A percentile compares a stretch with the other conserved stretches of the same genome.
phyloP scores from a whole-genome alignment of 2,113 vertebrate genomes.

The Leuciscus idus region DNA sequence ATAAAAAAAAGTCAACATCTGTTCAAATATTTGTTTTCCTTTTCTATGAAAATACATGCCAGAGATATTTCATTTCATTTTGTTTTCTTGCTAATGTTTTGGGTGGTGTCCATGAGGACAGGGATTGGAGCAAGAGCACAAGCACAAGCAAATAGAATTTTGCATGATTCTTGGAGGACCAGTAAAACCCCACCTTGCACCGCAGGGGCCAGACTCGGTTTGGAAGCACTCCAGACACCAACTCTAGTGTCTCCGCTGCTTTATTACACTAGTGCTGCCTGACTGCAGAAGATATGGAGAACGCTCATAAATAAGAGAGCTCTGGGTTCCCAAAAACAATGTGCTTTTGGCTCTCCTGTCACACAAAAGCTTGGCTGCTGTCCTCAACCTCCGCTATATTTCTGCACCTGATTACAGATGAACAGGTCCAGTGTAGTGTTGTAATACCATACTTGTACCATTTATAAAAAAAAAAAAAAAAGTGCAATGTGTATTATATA shows the following conservation, averaged over 20 bases:
- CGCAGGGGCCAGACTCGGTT: neutral
- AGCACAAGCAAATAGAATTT: slow-evolving; percentile 45
- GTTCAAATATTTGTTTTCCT: slow-evolving; percentile 53
- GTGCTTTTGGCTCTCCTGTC: slow-evolving; percentile 2
- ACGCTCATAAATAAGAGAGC: slow-evolving; percentile 2
- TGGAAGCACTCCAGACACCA: slow-evolving; percentile 8
- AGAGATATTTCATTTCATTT: slow-evolving; percentile 37
- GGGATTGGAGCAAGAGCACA: slow-evolving; percentile 3
- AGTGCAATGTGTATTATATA: neutral
- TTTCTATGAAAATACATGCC: slow-evolving; percentile 34
- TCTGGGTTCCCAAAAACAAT: slow-evolving; percentile 11
- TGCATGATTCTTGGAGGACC: slow-evolving; percentile 10
- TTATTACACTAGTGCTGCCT: slow-evolving; percentile 26
- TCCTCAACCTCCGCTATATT: neutral
- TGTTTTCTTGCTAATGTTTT: slow-evolving; percentile 30
- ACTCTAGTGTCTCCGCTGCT: slow-evolving; percentile 16
- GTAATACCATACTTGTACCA: neutral
- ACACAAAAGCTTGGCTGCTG: neutral
- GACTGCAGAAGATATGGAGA: slow-evolving; percentile 4
- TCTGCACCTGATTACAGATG: slow-evolving; percentile 17
- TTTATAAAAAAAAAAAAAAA: no score
- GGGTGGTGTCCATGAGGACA: slow-evolving; percentile 20
- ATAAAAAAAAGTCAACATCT: slow-evolving; percentile 43
- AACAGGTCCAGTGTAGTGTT: neutral
- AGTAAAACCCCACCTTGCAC: slow-evolving; percentile 35